Percentiles rank a stretch among this genome's conserved stretches.
phyloP scores from a whole-genome alignment of 92 coral and sea anemone species.

The Galaxea fascicularis region DNA sequence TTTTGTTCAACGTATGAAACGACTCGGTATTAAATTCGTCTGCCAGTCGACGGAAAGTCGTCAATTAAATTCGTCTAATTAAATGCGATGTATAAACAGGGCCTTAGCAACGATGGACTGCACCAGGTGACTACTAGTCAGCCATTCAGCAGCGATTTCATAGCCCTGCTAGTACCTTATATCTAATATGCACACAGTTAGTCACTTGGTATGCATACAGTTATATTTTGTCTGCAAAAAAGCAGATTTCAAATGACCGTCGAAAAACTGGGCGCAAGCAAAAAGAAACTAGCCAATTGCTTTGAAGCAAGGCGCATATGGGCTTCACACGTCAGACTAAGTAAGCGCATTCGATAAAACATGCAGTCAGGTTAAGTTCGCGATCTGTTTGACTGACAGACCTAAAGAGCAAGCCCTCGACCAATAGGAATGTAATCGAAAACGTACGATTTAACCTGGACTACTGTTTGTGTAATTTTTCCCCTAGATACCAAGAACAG shows the following conservation, averaged over 20 bases:
- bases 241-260: conserved; percentile 36
- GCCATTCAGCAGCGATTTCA: conserved; percentile 19
- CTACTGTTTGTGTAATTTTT: conserved; percentile 22
- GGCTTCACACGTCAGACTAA: conserved; percentile 31
- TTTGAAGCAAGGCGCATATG: conserved; percentile 32
- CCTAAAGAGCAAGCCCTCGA: no score
- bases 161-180: conserved; percentile 11
- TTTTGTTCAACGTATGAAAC: no score
- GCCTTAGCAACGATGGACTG: conserved; percentile 28
- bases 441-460: background rate
- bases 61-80: no score
- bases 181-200: conserved; percentile 33
- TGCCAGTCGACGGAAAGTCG: no score
- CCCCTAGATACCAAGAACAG: conserved; percentile 8
- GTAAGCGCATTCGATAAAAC: conserved; percentile 16
- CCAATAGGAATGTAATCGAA: no score
- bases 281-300: conserved; percentile 16
- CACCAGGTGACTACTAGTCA: conserved; percentile 28
- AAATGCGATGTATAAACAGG: no score
- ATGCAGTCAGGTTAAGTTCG: conserved; percentile 11
- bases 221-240: conserved; percentile 29
- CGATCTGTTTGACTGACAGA: no score
- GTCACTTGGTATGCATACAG: conserved; percentile 29
- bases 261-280: conserved; percentile 15
- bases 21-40: no score